Conservation (phyloP, 2,888 invertebrate species). For the Polymixis flavicincta region DNA sequence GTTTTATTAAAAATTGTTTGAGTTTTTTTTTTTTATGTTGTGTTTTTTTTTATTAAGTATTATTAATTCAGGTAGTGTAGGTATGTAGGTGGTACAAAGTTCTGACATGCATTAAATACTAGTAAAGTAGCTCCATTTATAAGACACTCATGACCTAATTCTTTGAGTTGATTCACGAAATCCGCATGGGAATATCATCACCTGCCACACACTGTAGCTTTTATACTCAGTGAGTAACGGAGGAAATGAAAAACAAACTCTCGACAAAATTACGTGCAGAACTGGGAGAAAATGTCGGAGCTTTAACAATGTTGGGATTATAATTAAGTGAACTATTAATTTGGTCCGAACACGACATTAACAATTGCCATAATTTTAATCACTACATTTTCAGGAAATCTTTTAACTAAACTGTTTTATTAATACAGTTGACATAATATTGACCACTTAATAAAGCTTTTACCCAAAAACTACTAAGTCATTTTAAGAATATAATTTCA, state of each 20-base stretch:
- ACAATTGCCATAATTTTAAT: not conserved
- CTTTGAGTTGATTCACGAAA: constrained; percentile 19
- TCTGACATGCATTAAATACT: constrained; percentile 24
- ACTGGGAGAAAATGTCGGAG: not conserved
- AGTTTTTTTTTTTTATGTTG: not conserved
- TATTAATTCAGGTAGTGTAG: not conserved
- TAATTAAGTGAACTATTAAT: not conserved
- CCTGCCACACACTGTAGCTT: constrained; percentile 39
- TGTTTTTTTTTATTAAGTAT: not conserved
- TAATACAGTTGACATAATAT: not conserved
- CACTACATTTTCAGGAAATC: not conserved
- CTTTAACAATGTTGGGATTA: not conserved
- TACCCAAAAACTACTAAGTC: not conserved
- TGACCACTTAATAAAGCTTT: not conserved
- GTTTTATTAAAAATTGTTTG: not conserved
- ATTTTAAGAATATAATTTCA: not conserved
- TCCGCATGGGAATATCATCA: constrained; percentile 48
- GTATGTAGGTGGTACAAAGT: not conserved
- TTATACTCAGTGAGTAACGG: constrained; percentile 7
- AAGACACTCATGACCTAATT: constrained; percentile 49
- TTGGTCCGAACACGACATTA: not conserved
- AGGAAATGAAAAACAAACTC: constrained; percentile 33
- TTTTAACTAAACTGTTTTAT: not conserved
- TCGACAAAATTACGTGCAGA: not conserved
- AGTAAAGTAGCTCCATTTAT: constrained; percentile 4